A percentile compares a stretch with the other conserved stretches of the same genome.
These are phyloP conservation scores for Agriopis aurantiaria DNA, from an alignment of 2,888 invertebrate species.

Conservation along the genomic window DNA sequence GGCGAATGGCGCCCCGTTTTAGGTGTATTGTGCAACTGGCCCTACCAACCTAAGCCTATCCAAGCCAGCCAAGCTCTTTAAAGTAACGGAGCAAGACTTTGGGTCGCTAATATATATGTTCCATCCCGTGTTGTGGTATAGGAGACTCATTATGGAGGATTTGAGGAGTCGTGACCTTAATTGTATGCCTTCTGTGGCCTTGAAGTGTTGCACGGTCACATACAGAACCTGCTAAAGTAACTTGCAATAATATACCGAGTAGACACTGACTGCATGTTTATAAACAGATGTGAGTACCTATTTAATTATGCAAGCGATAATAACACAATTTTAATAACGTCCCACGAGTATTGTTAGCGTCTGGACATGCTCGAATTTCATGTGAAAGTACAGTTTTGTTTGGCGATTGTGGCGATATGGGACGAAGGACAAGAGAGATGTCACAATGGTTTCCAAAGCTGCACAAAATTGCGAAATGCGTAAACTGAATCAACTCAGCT, in stretches of 20 bases:
- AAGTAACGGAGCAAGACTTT: no score
- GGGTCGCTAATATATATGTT: no score
- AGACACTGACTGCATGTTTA: neutral
- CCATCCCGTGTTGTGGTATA: no score
- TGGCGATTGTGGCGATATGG: conserved; percentile 5
- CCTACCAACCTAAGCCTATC: no score
- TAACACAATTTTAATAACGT: conserved; percentile 16
- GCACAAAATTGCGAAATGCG: neutral
- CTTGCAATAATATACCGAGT: neutral
- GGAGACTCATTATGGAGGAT: no score
- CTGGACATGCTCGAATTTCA: conserved; percentile 10
- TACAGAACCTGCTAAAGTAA: neutral
- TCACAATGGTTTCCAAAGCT: conserved; percentile 1
- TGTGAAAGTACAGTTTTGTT: conserved; percentile 8
- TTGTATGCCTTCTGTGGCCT: no score
- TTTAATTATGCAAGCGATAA: conserved; percentile 25
- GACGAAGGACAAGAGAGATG: conserved; percentile 6
- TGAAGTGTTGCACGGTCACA: no score
- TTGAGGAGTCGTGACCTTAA: no score
- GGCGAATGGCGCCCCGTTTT: no score
- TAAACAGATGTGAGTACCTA: conserved; percentile 12
- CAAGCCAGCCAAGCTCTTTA: no score
- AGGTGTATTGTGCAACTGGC: no score
- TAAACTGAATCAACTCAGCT: neutral
- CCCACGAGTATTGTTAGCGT: conserved; percentile 25